Evolutionary conservation across 2,888 invertebrate genomes (phyloP).

Genomic region (Cabera pusaria): DNA sequence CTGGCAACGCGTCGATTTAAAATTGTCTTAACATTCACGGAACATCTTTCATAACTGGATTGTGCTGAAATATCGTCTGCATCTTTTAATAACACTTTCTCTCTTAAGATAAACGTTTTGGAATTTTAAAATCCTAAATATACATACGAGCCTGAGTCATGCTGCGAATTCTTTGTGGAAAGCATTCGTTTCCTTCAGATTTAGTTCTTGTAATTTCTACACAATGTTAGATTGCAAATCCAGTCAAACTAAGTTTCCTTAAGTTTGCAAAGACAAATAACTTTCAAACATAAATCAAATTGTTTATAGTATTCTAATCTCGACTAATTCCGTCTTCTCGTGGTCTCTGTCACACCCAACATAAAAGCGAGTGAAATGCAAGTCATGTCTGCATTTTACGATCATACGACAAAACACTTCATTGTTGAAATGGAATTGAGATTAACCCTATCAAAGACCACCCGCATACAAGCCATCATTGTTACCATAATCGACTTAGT

Average conservation of each 20-base stretch:
- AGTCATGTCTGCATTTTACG: conserved; percentile 30
- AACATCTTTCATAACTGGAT: conserved; percentile 7
- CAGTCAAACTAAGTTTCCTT: too few species aligned
- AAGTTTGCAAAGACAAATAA: too few species aligned
- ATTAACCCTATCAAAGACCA: conserved; percentile 62
- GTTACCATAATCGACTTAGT: conserved; percentile 37
- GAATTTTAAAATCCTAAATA: conserved; percentile 6
- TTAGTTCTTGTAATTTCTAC: too few species aligned
- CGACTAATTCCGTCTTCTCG: too few species aligned
- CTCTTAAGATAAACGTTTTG: conserved; percentile 7
- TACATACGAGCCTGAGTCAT: conserved; percentile 10
- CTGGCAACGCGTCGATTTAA: conserved; percentile 1
- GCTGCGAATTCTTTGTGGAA: too few species aligned
- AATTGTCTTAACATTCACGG: conserved; percentile 1
- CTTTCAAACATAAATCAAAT: not conserved
- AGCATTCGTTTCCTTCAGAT: too few species aligned
- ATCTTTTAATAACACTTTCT: conserved; percentile 9
- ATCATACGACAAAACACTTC: conserved; percentile 39
- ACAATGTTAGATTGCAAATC: too few species aligned
- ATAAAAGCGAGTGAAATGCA: conserved; percentile 18
- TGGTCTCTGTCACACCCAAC: too few species aligned
- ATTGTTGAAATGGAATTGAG: conserved; percentile 55
- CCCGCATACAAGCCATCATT: conserved; percentile 59
- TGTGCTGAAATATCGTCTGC: conserved; percentile 10
- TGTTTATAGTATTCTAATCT: too few species aligned